Evolutionary conservation across 1,140 invertebrate species (phyloP), one percentile per base, ranked within the genome.

Genomic region (Zaprionus ghesquierei): DNA sequence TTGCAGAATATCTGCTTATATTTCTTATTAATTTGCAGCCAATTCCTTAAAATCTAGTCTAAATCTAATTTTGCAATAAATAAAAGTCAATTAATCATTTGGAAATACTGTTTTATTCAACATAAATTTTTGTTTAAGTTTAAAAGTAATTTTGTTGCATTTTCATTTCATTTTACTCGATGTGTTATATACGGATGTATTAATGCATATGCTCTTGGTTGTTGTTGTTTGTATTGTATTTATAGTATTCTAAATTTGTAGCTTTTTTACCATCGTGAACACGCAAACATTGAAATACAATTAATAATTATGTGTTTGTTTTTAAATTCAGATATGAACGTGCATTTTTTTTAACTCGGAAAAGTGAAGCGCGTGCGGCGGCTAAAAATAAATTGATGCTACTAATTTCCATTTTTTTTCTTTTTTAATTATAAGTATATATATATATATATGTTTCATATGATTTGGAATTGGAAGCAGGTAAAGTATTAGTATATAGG

Each of bases 61-160:
- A 29, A 8, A 29, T 29, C 27, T 0, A n/a, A n/a, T n/a, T 8
- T 41, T 8, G 0, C 1, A 2, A 1, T 8, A 20, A 46, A 20
- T 20, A 9, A 46, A 46, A 46, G 3, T 20, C 41, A 22, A 22
- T 18, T 18, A 12, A 1, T 20, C 18, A 13, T 53, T 62, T 84
- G 84, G 84, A 89, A 89, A 89, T 89, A 89, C 84, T 89, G 84
- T 89, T 89, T 89, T 89, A 89, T 89, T 89, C 84, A 89, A 89
- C 84, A 89, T 89, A 89, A 89, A 84, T 89, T 84, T 79, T 89
- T 60, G 46, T 76, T 76, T 76, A 76, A 71, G 84, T 86, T 86
- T 86, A 87, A 87, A 86, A 89, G 84, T 87, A 86, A 87, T 82
- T 87, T 79, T 87, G 82, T 84, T 87, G 81, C 73, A 72, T 84